Evolutionary conservation across 2,113 vertebrate genomes (phyloP), one percentile per base, ranked within the genome.

Genomic region (Equus quagga): DNA sequence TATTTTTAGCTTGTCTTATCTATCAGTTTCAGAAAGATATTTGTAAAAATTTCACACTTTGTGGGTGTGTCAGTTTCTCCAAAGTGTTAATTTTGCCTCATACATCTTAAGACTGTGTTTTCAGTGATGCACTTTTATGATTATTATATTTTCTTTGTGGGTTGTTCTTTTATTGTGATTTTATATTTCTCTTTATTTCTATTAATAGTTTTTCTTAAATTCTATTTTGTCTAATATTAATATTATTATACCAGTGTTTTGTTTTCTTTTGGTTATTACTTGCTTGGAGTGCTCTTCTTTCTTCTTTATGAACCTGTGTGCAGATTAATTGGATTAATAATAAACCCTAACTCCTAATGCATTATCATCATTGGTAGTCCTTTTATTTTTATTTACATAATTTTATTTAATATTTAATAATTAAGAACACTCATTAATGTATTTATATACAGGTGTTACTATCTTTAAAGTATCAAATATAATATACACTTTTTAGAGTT

Each of bases 171-270:
- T 56, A 62, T 87, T 11, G 56, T 19, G 28, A 41, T 91, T 91
- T 95, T 91, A 60, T 79, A 3, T 67, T 72, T 2, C 18, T 93
- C n/a, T 31, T 28, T 84, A 84, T 65, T 88, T 19, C 24, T 84
- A 56, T n/a, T 76, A 76, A 82, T 58, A 81, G 10, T 67, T 97
- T 97, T 84, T 15, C 15, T 91, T 65, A 64, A 82, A 80, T 76
- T 82, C 15, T 75, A 15, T 78, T 72, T 95, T 79, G 5, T 88
- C 36, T 91, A 82, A 58, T 65, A 11, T 85, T 60, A 72, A 6
- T 65, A 70, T 76, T 67, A 3, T 51, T 62, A 31, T 49, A 41
- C 67, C 9, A 51, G 6, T 11, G 41, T 79, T 94, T 72, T 49
- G 8, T 91, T 86, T 64, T 91, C 13, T 76, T 88, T 56, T 89